phyloP scores from a whole-genome alignment of 2,797 vertebrate genomes.

The Gymnoscopelus braueri region DNA sequence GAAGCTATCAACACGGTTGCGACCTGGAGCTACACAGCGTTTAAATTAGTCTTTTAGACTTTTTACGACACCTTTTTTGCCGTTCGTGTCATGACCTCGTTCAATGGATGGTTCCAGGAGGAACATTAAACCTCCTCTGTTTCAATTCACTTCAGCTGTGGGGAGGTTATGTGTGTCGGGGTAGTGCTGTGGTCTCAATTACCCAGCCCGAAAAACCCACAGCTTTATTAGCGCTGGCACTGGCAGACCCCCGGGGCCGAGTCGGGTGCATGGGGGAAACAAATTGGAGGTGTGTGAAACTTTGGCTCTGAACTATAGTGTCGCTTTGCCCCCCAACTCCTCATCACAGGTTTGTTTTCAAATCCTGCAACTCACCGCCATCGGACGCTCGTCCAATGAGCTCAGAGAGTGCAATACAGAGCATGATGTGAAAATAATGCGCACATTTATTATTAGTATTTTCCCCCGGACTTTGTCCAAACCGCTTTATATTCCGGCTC shows the following conservation, averaged over 20 bases:
- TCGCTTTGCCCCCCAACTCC: background rate
- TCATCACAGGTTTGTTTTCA: background rate
- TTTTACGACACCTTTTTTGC: constrained; percentile 26
- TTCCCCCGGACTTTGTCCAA: constrained; percentile 16
- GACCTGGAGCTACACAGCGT: too few species aligned
- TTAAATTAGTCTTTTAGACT: too few species aligned
- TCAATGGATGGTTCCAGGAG: constrained; percentile 5
- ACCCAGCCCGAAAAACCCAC: constrained; percentile 14
- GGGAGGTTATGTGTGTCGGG: background rate
- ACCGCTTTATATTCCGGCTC: constrained; percentile 4
- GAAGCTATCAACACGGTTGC: too few species aligned
- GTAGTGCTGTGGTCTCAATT: constrained; percentile 36
- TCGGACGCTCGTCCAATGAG: background rate
- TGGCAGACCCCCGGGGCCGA: constrained; percentile 10
- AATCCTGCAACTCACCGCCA: background rate
- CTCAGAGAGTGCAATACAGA: background rate
- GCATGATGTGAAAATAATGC: background rate
- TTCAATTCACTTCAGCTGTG: constrained; percentile 12
- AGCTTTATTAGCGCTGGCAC: constrained; percentile 2
- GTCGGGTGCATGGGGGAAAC: background rate
- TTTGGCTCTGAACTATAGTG: background rate
- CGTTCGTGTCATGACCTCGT: constrained; percentile 41
- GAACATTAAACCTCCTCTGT: constrained; percentile 30
- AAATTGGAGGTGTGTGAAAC: background rate
- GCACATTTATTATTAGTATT: background rate